phyloP scores from a whole-genome alignment of 2,113 vertebrate genomes.

The human region DNA sequence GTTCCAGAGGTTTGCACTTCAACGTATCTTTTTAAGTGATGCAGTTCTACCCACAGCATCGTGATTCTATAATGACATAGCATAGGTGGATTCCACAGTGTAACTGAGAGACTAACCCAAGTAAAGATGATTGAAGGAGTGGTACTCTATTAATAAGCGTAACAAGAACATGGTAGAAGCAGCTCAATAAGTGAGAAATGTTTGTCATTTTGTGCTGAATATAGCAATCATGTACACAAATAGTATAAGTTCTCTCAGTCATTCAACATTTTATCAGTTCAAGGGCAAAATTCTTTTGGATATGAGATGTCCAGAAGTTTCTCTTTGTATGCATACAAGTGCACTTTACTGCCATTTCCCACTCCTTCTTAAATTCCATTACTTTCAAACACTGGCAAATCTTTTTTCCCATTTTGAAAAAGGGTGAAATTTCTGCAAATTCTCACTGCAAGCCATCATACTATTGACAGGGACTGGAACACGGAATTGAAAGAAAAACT shows the following conservation, averaged over 20 bases:
- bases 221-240: not conserved
- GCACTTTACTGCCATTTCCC: not conserved
- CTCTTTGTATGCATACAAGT: not conserved
- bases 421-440: not conserved
- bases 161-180: not conserved
- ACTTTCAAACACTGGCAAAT: not conserved
- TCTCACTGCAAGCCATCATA: not conserved
- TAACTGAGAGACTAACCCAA: not conserved
- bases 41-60: not conserved
- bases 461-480: not conserved
- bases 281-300: not conserved
- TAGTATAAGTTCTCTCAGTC: not conserved
- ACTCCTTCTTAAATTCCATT: conserved; percentile 1
- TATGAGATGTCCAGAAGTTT: not conserved
- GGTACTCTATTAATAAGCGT: not conserved
- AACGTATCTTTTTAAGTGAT: not conserved
- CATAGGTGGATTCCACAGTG: not conserved
- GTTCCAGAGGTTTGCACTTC: not conserved
- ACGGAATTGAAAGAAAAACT: not conserved
- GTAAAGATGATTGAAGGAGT: not conserved
- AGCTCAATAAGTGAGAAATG: not conserved
- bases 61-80: not conserved
- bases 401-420: not conserved
- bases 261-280: not conserved
- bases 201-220: not conserved